Percentiles rank a stretch among this genome's conserved stretches.
Evolutionary conservation across 2,888 invertebrate species (phyloP).

Genomic region (Xestia sexstrigata): DNA sequence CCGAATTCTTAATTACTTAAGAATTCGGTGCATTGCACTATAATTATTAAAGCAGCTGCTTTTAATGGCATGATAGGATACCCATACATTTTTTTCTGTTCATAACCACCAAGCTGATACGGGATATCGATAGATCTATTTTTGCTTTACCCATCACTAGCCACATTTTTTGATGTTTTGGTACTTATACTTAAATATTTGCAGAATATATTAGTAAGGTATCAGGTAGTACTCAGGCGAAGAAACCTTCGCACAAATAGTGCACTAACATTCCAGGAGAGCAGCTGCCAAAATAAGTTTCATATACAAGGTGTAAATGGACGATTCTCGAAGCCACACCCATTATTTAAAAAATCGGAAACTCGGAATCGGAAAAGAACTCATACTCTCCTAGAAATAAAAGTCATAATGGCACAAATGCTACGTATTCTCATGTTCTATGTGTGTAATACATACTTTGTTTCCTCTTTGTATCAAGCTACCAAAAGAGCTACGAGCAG

Average conservation of each 20-base stretch:
- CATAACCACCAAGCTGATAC: not conserved
- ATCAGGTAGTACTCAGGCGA: not conserved
- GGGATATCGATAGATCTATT: not conserved
- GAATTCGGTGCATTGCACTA: too few relatives aligned
- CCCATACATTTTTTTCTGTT: not conserved
- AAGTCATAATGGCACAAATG: slow-evolving; percentile 1
- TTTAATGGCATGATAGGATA: not conserved
- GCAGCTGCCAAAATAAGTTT: not conserved
- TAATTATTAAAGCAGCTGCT: not conserved
- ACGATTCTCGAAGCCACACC: too few relatives aligned
- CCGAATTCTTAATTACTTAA: too few relatives aligned
- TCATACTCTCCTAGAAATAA: not conserved
- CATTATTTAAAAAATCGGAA: too few relatives aligned
- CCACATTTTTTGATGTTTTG: not conserved
- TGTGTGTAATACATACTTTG: not conserved
- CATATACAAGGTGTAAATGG: too few relatives aligned
- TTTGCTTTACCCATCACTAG: not conserved
- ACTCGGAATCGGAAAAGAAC: not conserved
- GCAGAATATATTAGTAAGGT: not conserved
- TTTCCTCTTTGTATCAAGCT: not conserved
- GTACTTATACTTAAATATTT: too few relatives aligned
- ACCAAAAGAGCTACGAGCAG: not conserved
- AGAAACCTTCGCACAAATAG: not conserved
- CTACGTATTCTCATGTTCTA: not conserved
- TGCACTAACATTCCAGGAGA: not conserved